phyloP scores from a whole-genome alignment of 2,113 vertebrate species.

The Procavia capensis region DNA sequence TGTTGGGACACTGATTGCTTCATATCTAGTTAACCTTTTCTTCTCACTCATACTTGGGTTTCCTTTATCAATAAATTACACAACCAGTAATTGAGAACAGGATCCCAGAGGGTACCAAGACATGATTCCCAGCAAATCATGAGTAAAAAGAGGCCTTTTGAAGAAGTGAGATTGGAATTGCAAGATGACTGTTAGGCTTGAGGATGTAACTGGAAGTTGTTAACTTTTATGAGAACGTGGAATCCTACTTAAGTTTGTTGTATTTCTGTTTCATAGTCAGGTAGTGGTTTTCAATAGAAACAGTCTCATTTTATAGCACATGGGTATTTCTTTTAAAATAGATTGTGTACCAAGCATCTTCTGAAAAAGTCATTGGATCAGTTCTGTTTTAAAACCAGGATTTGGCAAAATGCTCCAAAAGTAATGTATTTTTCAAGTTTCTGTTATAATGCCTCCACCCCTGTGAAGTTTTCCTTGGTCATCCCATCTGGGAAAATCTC shows the following conservation, averaged over 20 bases:
- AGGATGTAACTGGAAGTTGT: background rate
- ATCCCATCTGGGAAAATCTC: background rate
- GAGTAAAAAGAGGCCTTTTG: background rate
- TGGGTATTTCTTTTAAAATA: slow-evolving; percentile 4
- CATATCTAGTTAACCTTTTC: slow-evolving; percentile 76
- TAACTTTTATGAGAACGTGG: slow-evolving; percentile 8
- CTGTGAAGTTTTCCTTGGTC: background rate
- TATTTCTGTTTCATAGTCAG: background rate
- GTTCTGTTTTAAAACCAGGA: background rate
- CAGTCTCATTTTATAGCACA: background rate
- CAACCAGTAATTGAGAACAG: slow-evolving; percentile 80
- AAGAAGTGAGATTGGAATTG: background rate
- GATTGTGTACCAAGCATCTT: background rate
- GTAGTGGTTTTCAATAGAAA: background rate
- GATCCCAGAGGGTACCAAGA: background rate
- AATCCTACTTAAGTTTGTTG: background rate
- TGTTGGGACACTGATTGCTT: slow-evolving; percentile 75
- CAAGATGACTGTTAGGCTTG: background rate
- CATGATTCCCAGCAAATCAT: slow-evolving; percentile 2
- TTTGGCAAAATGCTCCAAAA: background rate
- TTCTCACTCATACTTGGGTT: slow-evolving; percentile 78
- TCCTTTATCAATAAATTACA: slow-evolving; percentile 81
- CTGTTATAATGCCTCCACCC: background rate
- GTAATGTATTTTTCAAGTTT: background rate
- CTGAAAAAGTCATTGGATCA: background rate